These are phyloP conservation scores for Rhipidura dahli DNA, from an alignment of 2,113 vertebrate species.

Conservation along the genomic window DNA sequence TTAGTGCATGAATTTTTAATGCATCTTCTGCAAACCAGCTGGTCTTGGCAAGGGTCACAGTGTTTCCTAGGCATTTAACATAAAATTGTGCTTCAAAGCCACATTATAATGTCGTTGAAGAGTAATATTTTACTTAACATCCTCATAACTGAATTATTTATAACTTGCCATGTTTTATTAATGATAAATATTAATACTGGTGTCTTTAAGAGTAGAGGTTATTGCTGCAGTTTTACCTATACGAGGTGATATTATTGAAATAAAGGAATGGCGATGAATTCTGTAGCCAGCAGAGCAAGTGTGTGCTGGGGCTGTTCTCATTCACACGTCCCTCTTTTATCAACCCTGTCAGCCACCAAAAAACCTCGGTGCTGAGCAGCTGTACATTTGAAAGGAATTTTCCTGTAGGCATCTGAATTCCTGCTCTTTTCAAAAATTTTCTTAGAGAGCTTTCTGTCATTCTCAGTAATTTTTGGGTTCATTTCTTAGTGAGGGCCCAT, in stretches of 20 bases:
- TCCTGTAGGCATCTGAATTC: not conserved
- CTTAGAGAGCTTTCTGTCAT: not conserved
- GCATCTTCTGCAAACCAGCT: constrained; percentile 53
- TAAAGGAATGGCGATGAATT: not conserved
- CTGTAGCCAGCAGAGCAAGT: not conserved
- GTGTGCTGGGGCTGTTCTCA: not conserved
- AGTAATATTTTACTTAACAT: constrained; percentile 76
- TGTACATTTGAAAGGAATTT: not conserved
- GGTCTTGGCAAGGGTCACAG: constrained; percentile 59
- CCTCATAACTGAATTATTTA: constrained; percentile 83
- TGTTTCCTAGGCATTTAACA: constrained; percentile 67
- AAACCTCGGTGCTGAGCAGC: not conserved
- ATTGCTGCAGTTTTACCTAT: constrained; percentile 63
- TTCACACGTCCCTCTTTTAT: constrained; percentile 9
- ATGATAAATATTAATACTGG: constrained; percentile 68
- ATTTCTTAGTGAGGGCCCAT: not conserved
- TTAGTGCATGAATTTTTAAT: constrained; percentile 62
- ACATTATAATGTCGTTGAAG: constrained; percentile 78
- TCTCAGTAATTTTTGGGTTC: not conserved
- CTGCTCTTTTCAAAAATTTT: not conserved
- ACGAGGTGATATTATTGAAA: constrained; percentile 65
- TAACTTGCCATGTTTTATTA: constrained; percentile 75
- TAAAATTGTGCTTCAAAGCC: constrained; percentile 73
- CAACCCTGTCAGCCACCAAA: not conserved
- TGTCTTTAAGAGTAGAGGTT: constrained; percentile 69